Conservation (phyloP, 2,888 invertebrate genomes). For the Bembecia ichneumoniformis region DNA sequence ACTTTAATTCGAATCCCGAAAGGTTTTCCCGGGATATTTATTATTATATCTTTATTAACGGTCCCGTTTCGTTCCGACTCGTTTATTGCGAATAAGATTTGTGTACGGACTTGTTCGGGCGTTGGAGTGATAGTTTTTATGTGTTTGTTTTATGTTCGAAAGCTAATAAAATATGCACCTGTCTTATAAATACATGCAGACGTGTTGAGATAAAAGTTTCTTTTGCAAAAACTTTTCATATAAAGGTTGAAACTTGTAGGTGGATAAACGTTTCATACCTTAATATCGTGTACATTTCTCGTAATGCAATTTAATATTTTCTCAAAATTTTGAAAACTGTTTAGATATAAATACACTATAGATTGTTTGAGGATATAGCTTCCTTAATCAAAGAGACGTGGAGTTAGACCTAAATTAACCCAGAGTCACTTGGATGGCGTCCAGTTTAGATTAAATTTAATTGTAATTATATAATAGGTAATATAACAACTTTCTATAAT, state of each 20-base stretch:
- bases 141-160: slow-evolving; percentile 38
- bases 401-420: too few relatives aligned
- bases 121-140: slow-evolving; percentile 43
- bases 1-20: slow-evolving; percentile 66
- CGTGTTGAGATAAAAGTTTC: slow-evolving; percentile 35
- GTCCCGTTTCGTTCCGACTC: slow-evolving; percentile 42
- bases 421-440: too few relatives aligned
- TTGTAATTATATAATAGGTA: too few relatives aligned
- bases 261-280: slow-evolving; percentile 13
- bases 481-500: too few relatives aligned
- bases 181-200: slow-evolving; percentile 42
- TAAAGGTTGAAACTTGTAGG: slow-evolving; percentile 33
- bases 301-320: too few relatives aligned
- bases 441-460: too few relatives aligned
- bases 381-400: too few relatives aligned
- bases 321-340: too few relatives aligned
- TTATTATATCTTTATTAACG: slow-evolving; percentile 71
- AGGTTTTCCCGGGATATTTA: slow-evolving; percentile 65
- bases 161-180: slow-evolving; percentile 49
- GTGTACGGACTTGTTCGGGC: slow-evolving; percentile 28
- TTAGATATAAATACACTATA: too few relatives aligned
- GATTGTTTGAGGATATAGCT: too few relatives aligned
- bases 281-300: too few relatives aligned
- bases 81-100: slow-evolving; percentile 57
- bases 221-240: slow-evolving; percentile 16